A percentile compares a stretch with the other conserved stretches of the same genome.
Evolutionary conservation across 1,140 invertebrate species (phyloP).

Genomic region (Bombus pyrosoma): DNA sequence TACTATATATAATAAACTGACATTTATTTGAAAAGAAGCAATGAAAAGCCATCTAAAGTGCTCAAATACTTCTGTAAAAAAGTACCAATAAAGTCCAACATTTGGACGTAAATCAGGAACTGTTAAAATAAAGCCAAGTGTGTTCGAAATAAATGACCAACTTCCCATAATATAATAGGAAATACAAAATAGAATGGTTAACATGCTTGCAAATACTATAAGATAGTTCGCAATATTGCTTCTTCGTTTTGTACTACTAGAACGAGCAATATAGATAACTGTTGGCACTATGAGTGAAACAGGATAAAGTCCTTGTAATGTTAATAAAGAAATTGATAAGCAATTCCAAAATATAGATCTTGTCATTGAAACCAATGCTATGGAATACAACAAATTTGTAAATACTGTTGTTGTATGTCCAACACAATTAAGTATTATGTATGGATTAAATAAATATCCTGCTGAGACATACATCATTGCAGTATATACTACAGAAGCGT

Average conservation of each 20-base stretch:
- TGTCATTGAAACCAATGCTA: slow-evolving; percentile 87
- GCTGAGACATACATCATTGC: slow-evolving; percentile 86
- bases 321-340: slow-evolving; percentile 88
- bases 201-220: slow-evolving; percentile 74
- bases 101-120: slow-evolving; percentile 98
- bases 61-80: slow-evolving; percentile 99
- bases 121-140: slow-evolving; percentile 77
- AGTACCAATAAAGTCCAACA: slow-evolving; percentile 99
- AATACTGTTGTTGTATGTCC: slow-evolving; percentile 95
- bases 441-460: slow-evolving; percentile 96
- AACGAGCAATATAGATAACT: slow-evolving; percentile 83
- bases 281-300: slow-evolving; percentile 92
- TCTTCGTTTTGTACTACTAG: slow-evolving; percentile 63
- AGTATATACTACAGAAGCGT: slow-evolving; percentile 48
- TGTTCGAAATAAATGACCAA: slow-evolving; percentile 77
- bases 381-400: slow-evolving; percentile 91
- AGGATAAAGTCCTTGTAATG: slow-evolving; percentile 94
- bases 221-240: slow-evolving; percentile 63
- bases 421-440: slow-evolving; percentile 94
- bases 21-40: slow-evolving; percentile 98
- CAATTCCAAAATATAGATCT: slow-evolving; percentile 86
- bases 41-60: slow-evolving; percentile 98
- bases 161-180: slow-evolving; percentile 77
- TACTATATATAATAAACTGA: slow-evolving; percentile 93
- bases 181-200: slow-evolving; percentile 69